Evolutionary conservation across 1,140 invertebrate species (phyloP), one percentile per base, ranked within the genome.

Genomic region (Rhopalosiphum padi): DNA sequence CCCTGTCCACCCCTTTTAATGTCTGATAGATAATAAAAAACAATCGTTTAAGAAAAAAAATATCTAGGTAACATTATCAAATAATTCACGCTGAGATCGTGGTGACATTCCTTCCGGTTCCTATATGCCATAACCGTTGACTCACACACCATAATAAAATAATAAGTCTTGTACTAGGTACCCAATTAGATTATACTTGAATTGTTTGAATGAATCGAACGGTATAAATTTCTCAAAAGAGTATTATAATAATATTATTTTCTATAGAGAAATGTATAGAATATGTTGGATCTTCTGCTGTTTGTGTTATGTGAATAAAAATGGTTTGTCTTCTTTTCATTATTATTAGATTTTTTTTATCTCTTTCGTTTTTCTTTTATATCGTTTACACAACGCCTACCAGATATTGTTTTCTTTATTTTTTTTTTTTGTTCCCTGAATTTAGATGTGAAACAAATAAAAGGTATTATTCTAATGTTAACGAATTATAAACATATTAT

Each of bases 241-340:
- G 43, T 87, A 18, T 25, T 83, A 46, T 46, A 48, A 86, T 86
- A 41, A 37, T 41, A 25, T 85, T 41, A 85, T 85, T 25, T 87
- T 87, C 23, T 48, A 87, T 87, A 46, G 43, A 46, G 43, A 18
- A 48, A 25, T 86, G 23, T 30, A n/a, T 48, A 87, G 22, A 43
- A 25, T n/a, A 77, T n/a, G 30, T 5, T n/a, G 60, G 85, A 30
- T 30, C 15, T n/a, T n/a, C 85, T 15, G 30, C 11, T 87, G 21
- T 87, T 87, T 87, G 85, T 86, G 85, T 46, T 87, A n/a, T 87
- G 85, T 87, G 43, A 87, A 87, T 46, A 46, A 87, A 46, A 87
- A 87, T n/a, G 9, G 30, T 87, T 25, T 87, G 25, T 87, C 15
- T 46, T 87, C 9, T 46, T 48, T 87, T 87, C 30, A 87, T 46